Base-by-base conservation (phyloP, 2,113 vertebrate species). In the Triplophysa tibetana region DNA sequence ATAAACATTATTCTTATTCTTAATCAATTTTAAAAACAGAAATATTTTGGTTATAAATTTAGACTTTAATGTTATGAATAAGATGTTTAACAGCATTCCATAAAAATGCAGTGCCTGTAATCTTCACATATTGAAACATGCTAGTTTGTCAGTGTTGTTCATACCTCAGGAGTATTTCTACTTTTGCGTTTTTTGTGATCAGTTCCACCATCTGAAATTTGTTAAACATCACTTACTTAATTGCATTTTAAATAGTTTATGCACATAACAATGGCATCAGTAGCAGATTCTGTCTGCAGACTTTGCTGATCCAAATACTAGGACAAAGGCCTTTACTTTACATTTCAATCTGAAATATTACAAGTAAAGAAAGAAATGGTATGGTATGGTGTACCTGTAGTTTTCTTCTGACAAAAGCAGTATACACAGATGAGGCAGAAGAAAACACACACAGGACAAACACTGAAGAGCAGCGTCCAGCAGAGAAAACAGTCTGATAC, bases 391-490 rank as follows among this genome's bases (percentile, higher is more conserved):
- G 50, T 52, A 52, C 50, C 50, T 52, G 50, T 52, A 52, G 50
- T 52, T 52, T 52, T 73, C 70, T 74, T 26, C 50, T 41, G 14
- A 24, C 65, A 60, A n/a, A 60, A 29, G 52, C 21, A 14, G 65
- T 41, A 58, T 14, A 69, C 19, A 60, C 64, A 58, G 4, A 38
- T 66, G 63, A 11, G 3, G 4, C 8, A 48, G 45, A 77, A 17
- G 43, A 77, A 48, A 10, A 26, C 24, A 33, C 60, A 65, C 12
- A 64, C 16, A 65, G 24, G 24, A 77, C 45, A 33, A 10, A 66
- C n/a, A 48, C 33, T 76, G 60, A 48, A 8, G 21, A 76, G n/a
- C 60, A 64, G 38, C 60, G 8, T 64, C 73, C 73, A 76, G 73
- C 38, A 64, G 33, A 13, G 48, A 5, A 52, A 52, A 52, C 48